These are phyloP conservation scores for Plodia interpunctella DNA, from an alignment of 1,140 invertebrate genomes.

Conservation along the genomic window DNA sequence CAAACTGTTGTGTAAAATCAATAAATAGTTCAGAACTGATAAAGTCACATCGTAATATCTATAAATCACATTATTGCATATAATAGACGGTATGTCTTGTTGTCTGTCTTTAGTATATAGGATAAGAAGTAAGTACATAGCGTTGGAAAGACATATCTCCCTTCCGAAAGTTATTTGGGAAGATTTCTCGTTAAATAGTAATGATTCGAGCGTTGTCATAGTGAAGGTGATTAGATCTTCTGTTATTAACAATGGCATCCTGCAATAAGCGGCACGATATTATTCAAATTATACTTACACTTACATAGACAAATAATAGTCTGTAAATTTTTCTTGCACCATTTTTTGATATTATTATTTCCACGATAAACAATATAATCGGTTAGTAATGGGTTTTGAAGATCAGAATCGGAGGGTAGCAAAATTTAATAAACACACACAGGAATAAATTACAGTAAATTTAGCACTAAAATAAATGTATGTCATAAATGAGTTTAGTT, in stretches of 20 bases:
- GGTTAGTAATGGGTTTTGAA: no score
- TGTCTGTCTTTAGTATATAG: constrained; percentile 26
- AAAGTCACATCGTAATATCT: constrained; percentile 48
- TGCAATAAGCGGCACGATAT: constrained; percentile 32
- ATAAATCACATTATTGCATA: constrained; percentile 34
- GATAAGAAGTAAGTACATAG: constrained; percentile 35
- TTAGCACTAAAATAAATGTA: no score
- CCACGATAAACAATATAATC: no score
- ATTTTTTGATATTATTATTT: no score
- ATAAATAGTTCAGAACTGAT: constrained; percentile 41
- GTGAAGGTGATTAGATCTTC: constrained; percentile 30
- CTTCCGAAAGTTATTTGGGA: constrained; percentile 29
- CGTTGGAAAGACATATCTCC: constrained; percentile 43
- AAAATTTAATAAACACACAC: no score
- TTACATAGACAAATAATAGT: no score
- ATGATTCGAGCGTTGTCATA: constrained; percentile 21
- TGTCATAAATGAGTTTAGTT: no score
- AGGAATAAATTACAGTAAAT: no score
- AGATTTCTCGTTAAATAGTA: constrained; percentile 28
- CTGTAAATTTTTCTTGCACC: no score
- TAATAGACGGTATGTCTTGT: constrained; percentile 17
- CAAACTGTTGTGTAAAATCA: constrained; percentile 33
- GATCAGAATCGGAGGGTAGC: no score
- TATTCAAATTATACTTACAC: no score
- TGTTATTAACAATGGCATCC: constrained; percentile 36